phyloP scores from a whole-genome alignment of 2,113 vertebrate species.

The Grammomys surdaster region DNA sequence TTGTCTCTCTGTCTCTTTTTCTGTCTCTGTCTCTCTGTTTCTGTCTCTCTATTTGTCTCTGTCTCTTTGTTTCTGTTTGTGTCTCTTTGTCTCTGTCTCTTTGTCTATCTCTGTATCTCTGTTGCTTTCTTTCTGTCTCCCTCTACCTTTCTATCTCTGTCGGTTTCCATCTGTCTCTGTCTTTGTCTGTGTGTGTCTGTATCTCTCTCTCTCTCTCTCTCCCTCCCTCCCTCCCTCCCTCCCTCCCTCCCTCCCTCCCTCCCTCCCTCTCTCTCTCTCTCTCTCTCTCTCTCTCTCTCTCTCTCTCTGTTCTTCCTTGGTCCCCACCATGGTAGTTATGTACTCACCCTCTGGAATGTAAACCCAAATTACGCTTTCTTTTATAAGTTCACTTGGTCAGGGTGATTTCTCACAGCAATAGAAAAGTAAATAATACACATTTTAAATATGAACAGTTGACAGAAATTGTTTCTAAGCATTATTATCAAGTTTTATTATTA shows the following conservation, averaged over 20 bases:
- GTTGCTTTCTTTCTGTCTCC: background rate
- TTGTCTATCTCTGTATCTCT: background rate
- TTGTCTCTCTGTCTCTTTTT: background rate
- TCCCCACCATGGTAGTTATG: background rate
- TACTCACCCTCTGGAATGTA: background rate
- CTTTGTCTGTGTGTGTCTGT: too few relatives aligned
- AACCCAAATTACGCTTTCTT: background rate
- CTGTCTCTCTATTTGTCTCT: background rate
- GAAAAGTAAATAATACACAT: background rate
- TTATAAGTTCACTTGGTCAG: background rate
- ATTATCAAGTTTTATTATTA: background rate
- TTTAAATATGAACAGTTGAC: constrained; percentile 43
- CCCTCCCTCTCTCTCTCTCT: background rate
- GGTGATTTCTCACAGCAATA: background rate
- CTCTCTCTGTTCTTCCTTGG: background rate
- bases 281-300: background rate
- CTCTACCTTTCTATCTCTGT: background rate
- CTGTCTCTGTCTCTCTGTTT: too few relatives aligned
- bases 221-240: background rate
- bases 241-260: background rate
- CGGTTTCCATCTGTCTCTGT: background rate
- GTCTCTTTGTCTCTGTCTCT: background rate
- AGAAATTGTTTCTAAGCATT: background rate
- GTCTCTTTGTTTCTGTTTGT: background rate
- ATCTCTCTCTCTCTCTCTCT: background rate